phyloP scores from a whole-genome alignment of 2,888 invertebrate genomes.

The Galerucella pusilla region DNA sequence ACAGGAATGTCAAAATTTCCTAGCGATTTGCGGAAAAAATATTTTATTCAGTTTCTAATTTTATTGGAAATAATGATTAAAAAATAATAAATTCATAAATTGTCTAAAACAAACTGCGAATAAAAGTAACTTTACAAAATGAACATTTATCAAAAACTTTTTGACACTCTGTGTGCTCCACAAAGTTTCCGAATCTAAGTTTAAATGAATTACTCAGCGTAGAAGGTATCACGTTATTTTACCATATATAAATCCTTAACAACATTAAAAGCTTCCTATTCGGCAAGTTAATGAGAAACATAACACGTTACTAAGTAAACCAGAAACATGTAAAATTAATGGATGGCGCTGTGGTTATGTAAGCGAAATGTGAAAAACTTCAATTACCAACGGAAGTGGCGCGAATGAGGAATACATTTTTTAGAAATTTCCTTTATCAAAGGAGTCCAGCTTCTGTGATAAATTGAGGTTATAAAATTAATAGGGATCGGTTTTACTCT shows the following conservation, averaged over 20 bases:
- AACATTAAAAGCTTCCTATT: conserved; percentile 10
- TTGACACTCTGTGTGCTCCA: neutral
- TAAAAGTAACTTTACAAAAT: too few relatives aligned
- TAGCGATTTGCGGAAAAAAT: too few relatives aligned
- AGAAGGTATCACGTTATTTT: neutral
- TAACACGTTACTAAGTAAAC: conserved; percentile 4
- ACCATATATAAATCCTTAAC: neutral
- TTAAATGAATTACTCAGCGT: neutral
- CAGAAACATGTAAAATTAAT: conserved; percentile 2
- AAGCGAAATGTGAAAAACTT: neutral
- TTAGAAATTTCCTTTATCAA: too few relatives aligned
- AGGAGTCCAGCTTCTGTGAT: neutral
- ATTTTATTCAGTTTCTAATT: neutral
- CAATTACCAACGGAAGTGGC: neutral
- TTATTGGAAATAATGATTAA: neutral
- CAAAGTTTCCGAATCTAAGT: neutral
- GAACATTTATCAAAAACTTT: neutral
- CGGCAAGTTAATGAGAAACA: conserved; percentile 11
- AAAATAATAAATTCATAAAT: too few relatives aligned
- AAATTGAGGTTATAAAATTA: neutral
- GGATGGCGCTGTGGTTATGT: neutral
- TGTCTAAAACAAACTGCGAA: too few relatives aligned
- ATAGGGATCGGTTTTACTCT: too few relatives aligned
- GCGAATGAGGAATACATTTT: neutral
- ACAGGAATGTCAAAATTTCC: too few relatives aligned